phyloP scores from a whole-genome alignment of 2,888 invertebrate species.

The Sphaerophoria taeniata region DNA sequence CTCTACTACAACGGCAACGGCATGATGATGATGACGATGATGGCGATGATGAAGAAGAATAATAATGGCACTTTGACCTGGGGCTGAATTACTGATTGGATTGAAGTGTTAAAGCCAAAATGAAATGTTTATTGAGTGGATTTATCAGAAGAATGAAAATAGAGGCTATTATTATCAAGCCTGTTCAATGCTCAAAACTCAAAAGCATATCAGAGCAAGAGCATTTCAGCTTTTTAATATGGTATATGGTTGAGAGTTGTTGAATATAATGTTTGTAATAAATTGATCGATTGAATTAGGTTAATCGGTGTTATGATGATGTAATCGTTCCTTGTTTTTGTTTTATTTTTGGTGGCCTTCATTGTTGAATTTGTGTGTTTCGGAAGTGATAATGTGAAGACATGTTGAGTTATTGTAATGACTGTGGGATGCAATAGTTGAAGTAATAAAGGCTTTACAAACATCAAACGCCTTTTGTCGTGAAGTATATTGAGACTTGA shows the following conservation, averaged over 20 bases:
- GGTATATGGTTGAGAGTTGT: neutral
- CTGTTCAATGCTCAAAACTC: conserved; percentile 4
- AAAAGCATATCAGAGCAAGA: neutral
- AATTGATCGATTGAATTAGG: conserved; percentile 65
- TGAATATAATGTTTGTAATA: neutral
- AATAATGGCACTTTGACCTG: conserved; percentile 67
- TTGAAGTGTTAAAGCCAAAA: conserved; percentile 71
- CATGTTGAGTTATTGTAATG: neutral
- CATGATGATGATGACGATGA: neutral
- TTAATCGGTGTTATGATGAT: conserved; percentile 55
- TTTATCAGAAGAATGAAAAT: conserved; percentile 48
- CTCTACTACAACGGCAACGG: neutral
- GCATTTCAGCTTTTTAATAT: too few relatives aligned
- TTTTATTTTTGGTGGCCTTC: neutral
- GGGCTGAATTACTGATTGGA: conserved; percentile 59
- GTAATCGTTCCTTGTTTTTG: conserved; percentile 7
- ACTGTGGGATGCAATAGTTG: neutral
- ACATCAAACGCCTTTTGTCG: too few relatives aligned
- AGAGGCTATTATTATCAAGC: conserved; percentile 50
- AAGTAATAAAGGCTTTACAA: too few relatives aligned
- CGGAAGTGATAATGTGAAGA: neutral
- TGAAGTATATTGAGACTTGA: too few relatives aligned
- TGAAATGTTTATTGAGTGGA: conserved; percentile 68
- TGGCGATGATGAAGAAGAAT: conserved; percentile 58
- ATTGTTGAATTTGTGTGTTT: neutral